Evolutionary conservation across 2,888 invertebrate genomes (phyloP).

Genomic region (Scelioninae gen. 2): DNA sequence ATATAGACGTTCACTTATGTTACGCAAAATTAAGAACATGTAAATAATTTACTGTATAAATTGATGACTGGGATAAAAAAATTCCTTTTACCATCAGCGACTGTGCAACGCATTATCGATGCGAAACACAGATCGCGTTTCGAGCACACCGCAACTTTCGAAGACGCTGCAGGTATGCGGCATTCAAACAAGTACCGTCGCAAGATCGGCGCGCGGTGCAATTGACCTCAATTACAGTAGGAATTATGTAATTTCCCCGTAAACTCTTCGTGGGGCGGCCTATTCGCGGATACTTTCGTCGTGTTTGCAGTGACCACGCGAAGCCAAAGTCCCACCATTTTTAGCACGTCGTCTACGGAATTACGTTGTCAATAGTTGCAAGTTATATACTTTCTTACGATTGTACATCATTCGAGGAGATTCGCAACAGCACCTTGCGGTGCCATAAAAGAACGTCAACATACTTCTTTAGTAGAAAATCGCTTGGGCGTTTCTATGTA

Average conservation of each 20-base stretch:
- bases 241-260: constrained; percentile 44
- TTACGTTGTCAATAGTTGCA: constrained; percentile 16
- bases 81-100: constrained; percentile 33
- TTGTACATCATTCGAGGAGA: constrained; percentile 15
- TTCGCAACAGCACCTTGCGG: constrained; percentile 23
- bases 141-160: constrained; percentile 36
- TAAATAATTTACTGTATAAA: constrained; percentile 21
- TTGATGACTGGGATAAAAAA: constrained; percentile 1
- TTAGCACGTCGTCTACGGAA: constrained; percentile 3
- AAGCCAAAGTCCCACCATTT: constrained; percentile 10
- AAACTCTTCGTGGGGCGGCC: constrained; percentile 19
- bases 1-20: not conserved
- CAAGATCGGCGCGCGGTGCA: constrained; percentile 24
- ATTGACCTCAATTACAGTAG: constrained; percentile 45
- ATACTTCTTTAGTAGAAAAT: constrained; percentile 34
- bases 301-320: constrained; percentile 27
- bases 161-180: constrained; percentile 44
- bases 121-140: constrained; percentile 45
- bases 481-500: constrained; percentile 24
- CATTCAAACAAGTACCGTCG: constrained; percentile 37
- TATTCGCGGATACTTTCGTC: constrained; percentile 15
- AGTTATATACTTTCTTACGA: constrained; percentile 7
- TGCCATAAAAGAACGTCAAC: constrained; percentile 32
- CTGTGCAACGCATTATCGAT: constrained; percentile 31
- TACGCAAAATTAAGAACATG: constrained; percentile 8